Evolutionary conservation across 2,797 vertebrate genomes (phyloP).

Genomic region (Eulemur rubriventer): DNA sequence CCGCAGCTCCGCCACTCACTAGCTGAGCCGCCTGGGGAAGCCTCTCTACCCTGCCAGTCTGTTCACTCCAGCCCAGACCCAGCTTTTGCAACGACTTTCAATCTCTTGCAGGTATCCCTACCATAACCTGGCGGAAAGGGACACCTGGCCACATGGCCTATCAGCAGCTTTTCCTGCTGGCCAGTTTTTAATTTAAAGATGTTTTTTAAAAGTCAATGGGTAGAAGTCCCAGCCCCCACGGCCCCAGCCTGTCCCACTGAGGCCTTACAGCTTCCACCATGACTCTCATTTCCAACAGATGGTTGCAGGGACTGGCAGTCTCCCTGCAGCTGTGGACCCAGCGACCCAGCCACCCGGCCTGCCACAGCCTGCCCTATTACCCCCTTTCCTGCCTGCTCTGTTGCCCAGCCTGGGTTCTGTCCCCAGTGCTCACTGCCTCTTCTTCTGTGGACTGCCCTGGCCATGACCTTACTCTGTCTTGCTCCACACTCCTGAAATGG

Average conservation of each 20-base stretch:
- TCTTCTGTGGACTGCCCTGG: not conserved
- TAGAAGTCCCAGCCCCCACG: not conserved
- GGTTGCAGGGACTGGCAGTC: not conserved
- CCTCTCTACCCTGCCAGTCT: not conserved
- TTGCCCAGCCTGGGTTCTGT: not conserved
- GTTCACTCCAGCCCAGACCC: not conserved
- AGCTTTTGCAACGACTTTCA: not conserved
- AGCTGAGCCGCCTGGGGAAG: not conserved
- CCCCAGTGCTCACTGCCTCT: not conserved
- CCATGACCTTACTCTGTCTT: not conserved
- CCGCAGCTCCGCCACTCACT: not conserved
- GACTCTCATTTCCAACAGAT: not conserved
- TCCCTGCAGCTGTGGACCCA: not conserved
- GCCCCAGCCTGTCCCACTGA: not conserved
- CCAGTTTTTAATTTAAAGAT: not conserved
- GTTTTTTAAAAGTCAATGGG: not conserved
- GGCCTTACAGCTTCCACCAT: not conserved
- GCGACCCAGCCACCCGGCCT: not conserved
- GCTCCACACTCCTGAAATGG: slow-evolving; percentile 1
- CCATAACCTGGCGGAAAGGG: not conserved
- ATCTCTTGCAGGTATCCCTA: not conserved
- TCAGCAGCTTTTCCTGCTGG: not conserved
- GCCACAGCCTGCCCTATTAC: slow-evolving; percentile 12
- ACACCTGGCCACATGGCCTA: not conserved
- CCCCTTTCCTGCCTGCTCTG: slow-evolving; percentile 15